phyloP scores from a whole-genome alignment of 2,113 vertebrate species.

The Athene noctua region DNA sequence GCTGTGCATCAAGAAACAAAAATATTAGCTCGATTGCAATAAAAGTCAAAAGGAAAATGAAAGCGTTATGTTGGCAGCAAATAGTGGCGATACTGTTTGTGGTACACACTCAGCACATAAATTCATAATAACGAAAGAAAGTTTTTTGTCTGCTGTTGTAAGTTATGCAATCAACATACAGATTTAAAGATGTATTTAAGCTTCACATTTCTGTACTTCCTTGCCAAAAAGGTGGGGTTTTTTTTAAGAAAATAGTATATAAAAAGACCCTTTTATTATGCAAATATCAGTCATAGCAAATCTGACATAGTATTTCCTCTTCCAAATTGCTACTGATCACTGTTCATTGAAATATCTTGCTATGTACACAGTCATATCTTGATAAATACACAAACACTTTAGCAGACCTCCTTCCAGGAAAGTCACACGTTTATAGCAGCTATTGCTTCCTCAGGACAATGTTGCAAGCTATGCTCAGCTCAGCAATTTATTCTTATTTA shows the following conservation, averaged over 20 bases:
- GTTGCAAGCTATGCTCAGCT: background rate
- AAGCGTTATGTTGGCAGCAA: rapidly evolving
- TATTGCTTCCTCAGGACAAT: background rate
- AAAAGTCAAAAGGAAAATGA: slow-evolving; percentile 16
- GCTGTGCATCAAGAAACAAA: background rate
- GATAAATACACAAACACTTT: background rate
- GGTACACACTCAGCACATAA: background rate
- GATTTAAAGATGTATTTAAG: background rate
- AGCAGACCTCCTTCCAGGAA: background rate
- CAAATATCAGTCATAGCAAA: background rate
- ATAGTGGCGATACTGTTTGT: background rate
- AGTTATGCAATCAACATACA: background rate
- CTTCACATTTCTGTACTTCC: background rate
- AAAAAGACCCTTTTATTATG: background rate
- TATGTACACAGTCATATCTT: rapidly evolving
- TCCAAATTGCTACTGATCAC: background rate
- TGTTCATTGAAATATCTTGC: background rate
- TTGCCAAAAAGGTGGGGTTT: background rate
- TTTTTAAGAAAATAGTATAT: background rate
- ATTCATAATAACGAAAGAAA: background rate
- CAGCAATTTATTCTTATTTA: background rate
- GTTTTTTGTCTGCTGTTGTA: background rate
- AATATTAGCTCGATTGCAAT: background rate
- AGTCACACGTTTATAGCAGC: background rate
- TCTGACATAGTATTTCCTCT: background rate